Conservation (phyloP, 2,797 vertebrate genomes). For the Sylvilagus floridanus region DNA sequence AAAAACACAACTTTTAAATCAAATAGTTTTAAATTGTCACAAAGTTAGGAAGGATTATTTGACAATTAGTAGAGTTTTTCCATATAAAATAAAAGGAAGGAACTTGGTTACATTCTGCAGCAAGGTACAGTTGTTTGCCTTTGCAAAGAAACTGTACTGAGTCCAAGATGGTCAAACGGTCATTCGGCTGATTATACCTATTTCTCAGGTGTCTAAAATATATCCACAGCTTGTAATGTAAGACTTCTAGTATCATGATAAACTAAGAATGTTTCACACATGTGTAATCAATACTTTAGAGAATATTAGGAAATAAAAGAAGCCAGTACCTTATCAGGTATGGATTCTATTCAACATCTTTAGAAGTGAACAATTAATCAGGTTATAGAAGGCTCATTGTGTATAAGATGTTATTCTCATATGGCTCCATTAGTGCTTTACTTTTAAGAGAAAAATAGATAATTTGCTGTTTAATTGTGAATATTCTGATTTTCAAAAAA, state of each 20-base stretch:
- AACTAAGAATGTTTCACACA: slow-evolving; percentile 81
- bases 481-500: slow-evolving; percentile 78
- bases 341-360: slow-evolving; percentile 21
- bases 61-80: background rate
- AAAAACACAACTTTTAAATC: background rate
- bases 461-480: slow-evolving; percentile 68
- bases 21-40: slow-evolving; percentile 38
- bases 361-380: slow-evolving; percentile 82
- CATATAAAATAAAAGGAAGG: slow-evolving; percentile 47
- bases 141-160: slow-evolving; percentile 57
- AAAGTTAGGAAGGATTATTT: background rate
- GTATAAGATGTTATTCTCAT: slow-evolving; percentile 83
- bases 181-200: slow-evolving; percentile 76
- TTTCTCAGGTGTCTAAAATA: slow-evolving; percentile 84
- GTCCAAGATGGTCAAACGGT: slow-evolving; percentile 52
- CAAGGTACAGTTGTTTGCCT: slow-evolving; percentile 71
- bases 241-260: slow-evolving; percentile 81
- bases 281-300: slow-evolving; percentile 83
- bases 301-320: slow-evolving; percentile 85
- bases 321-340: slow-evolving; percentile 79
- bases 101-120: slow-evolving; percentile 51
- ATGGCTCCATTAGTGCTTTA: slow-evolving; percentile 79
- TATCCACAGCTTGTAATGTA: slow-evolving; percentile 84
- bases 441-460: slow-evolving; percentile 61
- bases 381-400: slow-evolving; percentile 82